Base-by-base conservation (phyloP, 2,888 invertebrate species). In the Drosophila multiciliata region DNA sequence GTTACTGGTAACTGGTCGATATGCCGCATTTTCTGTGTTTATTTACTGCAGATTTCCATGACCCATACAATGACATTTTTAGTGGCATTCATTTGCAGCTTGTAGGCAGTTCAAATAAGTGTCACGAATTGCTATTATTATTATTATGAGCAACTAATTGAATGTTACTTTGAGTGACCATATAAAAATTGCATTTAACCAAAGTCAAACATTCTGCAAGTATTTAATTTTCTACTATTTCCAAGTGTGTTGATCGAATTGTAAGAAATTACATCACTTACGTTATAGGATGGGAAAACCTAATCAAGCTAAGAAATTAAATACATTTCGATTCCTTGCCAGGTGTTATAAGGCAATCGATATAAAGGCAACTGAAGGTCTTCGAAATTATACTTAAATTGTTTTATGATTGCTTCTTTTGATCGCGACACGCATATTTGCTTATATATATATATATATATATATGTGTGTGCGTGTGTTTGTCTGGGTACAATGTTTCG, bases 1-100 rank as follows among this genome's bases (percentile, higher is more conserved):
- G 45, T 23, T 45, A 8, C 45, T 45, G 20, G 45, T 12, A 45
- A 12, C 84, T 69, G 87, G 89, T 84, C 83, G 83, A 84, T 84
- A 89, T 80, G 78, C 89, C 83, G 83, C 89, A 83, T 81, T 83
- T 75, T 66, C 64, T 63, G 69, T 75, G 53, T 63, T 59, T 67
- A 65, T 66, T 68, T 26, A 42, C 26, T 57, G 55, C 35, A 57
- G 42, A 49, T 64, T 60, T 20, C 49, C 33, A 48, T 63, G 76
- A 75, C 69, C 64, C 49, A 32, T 23, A 38, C 60, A 29, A 49
- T 62, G 50, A 8, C 29, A 29, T n/a, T 23, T 40, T 20, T 1
- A n/a, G 26, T 20, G 35, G 23, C 33, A 29, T 29, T 7, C 11
- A 6, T 17, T 12, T 29, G 20, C 29, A 23, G 15, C 5, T 26